Percentiles rank a stretch among this genome's conserved stretches.
Evolutionary conservation across 2,113 vertebrate genomes (phyloP).

Genomic region (Lampris incognitus): DNA sequence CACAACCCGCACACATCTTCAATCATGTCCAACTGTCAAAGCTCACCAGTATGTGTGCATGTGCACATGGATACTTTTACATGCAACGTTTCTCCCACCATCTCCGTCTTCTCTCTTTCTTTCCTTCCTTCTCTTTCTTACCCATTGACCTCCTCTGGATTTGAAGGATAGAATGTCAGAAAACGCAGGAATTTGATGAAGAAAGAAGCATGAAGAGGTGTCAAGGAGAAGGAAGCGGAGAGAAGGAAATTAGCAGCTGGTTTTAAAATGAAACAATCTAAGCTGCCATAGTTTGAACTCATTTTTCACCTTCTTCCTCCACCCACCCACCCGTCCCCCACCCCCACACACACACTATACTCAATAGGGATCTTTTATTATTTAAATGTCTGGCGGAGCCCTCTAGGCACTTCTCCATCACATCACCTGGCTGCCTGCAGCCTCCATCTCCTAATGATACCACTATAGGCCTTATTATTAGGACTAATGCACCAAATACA

Average conservation of each 20-base stretch:
- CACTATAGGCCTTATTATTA: conserved; percentile 60
- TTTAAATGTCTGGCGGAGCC: conserved; percentile 65
- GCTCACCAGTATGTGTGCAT: too few species aligned
- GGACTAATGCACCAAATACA: conserved; percentile 27
- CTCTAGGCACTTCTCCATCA: conserved; percentile 64
- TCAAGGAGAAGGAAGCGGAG: neutral
- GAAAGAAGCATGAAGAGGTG: conserved; percentile 8
- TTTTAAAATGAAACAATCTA: conserved; percentile 22
- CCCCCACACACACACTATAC: conserved; percentile 32
- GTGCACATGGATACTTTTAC: too few species aligned
- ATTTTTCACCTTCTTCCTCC: too few species aligned
- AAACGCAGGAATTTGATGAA: neutral
- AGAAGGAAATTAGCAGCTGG: neutral
- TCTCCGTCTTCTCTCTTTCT: neutral
- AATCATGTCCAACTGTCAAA: too few species aligned
- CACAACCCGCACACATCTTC: neutral
- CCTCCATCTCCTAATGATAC: conserved; percentile 21
- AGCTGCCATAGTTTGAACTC: too few species aligned
- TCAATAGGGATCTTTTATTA: conserved; percentile 61
- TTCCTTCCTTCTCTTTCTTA: neutral
- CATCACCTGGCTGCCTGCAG: conserved; percentile 44
- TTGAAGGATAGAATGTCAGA: neutral
- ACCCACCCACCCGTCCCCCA: neutral
- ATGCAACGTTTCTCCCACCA: neutral
- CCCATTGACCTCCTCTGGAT: neutral